phyloP scores from a whole-genome alignment of 1,140 invertebrate species.

The Hyles euphorbiae region DNA sequence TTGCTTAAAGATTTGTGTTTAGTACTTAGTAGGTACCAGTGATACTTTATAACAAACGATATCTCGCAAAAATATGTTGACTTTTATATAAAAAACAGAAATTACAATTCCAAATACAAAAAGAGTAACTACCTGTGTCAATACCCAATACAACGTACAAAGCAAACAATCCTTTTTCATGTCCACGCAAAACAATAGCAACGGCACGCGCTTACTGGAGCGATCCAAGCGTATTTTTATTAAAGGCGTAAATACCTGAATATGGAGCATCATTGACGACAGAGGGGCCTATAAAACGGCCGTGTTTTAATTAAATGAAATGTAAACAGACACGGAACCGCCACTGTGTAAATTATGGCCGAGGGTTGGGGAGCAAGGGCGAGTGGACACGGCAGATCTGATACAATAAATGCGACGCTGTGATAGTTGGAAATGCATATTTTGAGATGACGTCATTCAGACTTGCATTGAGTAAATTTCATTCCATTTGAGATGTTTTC shows the following conservation, averaged over 20 bases:
- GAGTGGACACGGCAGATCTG: conserved; percentile 16
- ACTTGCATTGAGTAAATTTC: too few relatives aligned
- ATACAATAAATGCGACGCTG: not conserved
- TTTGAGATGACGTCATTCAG: too few relatives aligned
- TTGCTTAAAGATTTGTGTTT: too few relatives aligned
- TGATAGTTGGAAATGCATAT: too few relatives aligned
- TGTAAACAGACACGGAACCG: conserved; percentile 47
- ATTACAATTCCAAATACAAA: too few relatives aligned
- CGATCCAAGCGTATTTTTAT: conserved; percentile 5
- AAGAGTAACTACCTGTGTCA: too few relatives aligned
- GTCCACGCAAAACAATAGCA: not conserved
- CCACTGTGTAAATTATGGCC: conserved; percentile 36
- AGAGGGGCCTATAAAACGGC: conserved; percentile 25
- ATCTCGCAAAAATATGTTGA: too few relatives aligned
- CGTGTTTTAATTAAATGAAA: conserved; percentile 59
- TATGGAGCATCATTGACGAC: conserved; percentile 7
- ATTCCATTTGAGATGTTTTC: too few relatives aligned
- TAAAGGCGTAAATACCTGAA: conserved; percentile 8
- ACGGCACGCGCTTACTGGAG: not conserved
- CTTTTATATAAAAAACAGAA: too few relatives aligned
- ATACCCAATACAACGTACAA: too few relatives aligned
- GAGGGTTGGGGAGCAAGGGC: conserved; percentile 18
- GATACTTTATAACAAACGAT: too few relatives aligned
- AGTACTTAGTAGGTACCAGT: too few relatives aligned
- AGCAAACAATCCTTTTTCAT: not conserved